phyloP scores from a whole-genome alignment of 2,888 invertebrate species.

The Tridacna gigas region DNA sequence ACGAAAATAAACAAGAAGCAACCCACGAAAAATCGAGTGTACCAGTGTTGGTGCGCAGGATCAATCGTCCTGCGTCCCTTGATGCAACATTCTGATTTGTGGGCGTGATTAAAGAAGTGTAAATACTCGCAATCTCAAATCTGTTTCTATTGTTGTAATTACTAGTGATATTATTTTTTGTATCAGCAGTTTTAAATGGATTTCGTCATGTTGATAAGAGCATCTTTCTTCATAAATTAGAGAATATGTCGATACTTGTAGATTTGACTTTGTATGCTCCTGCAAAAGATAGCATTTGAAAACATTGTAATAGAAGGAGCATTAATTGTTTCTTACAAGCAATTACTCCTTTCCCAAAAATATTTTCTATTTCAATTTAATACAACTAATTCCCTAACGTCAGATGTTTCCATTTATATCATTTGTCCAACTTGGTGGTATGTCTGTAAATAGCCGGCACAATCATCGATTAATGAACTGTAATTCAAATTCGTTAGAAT shows the following conservation, averaged over 20 bases:
- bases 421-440: neutral
- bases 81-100: constrained; percentile 59
- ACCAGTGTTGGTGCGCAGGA: constrained; percentile 48
- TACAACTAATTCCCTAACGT: too few species aligned
- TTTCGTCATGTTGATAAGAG: too few species aligned
- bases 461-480: neutral
- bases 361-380: too few species aligned
- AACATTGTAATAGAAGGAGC: too few species aligned
- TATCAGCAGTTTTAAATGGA: neutral
- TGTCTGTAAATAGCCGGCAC: neutral
- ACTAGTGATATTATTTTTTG: neutral
- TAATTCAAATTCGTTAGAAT: too few species aligned
- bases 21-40: constrained; percentile 41
- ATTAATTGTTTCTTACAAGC: too few species aligned
- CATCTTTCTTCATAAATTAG: too few species aligned
- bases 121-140: constrained; percentile 42
- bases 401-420: neutral
- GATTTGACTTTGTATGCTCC: too few species aligned
- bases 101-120: constrained; percentile 47
- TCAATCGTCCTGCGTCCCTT: constrained; percentile 46
- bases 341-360: too few species aligned
- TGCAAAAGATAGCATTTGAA: too few species aligned
- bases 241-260: too few species aligned
- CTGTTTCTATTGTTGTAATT: constrained; percentile 13
- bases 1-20: constrained; percentile 21